Conservation (phyloP, 2,113 vertebrate genomes). For the Dipodomys ordii region DNA sequence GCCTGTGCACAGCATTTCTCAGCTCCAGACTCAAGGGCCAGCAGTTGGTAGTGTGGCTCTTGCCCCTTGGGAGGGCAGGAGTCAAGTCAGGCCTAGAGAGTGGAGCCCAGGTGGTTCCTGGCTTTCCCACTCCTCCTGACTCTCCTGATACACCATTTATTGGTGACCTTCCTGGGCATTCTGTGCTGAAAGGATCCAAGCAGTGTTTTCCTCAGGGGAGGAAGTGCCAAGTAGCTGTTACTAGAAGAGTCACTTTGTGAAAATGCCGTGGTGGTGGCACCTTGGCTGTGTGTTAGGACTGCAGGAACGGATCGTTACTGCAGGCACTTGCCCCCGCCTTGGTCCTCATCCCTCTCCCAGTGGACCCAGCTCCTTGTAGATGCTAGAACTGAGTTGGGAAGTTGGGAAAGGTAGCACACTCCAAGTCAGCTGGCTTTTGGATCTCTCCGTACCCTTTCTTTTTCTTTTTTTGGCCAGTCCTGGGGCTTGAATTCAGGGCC, state of each 20-base stretch:
- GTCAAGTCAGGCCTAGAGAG: not conserved
- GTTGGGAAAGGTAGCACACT: rapidly evolving
- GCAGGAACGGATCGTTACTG: not conserved
- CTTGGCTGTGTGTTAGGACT: not conserved
- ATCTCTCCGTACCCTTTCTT: not conserved
- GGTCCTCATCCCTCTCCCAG: not conserved
- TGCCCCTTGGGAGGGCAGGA: not conserved
- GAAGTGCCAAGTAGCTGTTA: not conserved
- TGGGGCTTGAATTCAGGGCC: no score
- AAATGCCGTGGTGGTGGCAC: not conserved
- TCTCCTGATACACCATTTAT: rapidly evolving
- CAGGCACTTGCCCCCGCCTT: not conserved
- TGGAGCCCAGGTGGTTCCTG: not conserved
- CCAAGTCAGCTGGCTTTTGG: not conserved
- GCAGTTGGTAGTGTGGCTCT: not conserved
- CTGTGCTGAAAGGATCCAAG: not conserved
- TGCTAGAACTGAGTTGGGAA: not conserved
- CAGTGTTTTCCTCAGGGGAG: not conserved
- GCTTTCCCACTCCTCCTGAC: not conserved
- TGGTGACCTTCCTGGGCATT: not conserved
- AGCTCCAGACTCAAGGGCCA: not conserved
- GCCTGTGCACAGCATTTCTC: not conserved
- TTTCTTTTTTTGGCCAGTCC: no score
- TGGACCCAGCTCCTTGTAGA: not conserved
- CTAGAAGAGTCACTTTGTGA: not conserved